Percentiles rank a stretch among this genome's conserved stretches.
Evolutionary conservation across 2,797 vertebrate genomes (phyloP).

Genomic region (Lepus townsendii): DNA sequence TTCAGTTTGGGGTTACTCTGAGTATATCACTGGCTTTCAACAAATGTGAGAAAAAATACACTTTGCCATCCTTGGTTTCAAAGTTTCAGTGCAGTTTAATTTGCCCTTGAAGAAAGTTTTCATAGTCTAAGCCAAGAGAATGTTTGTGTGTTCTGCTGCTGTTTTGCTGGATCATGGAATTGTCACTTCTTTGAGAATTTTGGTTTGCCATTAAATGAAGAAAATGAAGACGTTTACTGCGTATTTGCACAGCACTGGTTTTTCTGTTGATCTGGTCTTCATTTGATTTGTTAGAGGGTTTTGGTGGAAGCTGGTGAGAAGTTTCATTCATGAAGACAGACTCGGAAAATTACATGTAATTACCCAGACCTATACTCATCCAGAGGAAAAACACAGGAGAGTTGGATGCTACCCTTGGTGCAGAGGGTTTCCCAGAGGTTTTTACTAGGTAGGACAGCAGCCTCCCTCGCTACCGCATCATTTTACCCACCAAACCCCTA

Average conservation of each 20-base stretch:
- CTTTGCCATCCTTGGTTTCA: conserved; percentile 60
- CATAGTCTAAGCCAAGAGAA: conserved; percentile 51
- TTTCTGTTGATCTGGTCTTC: background rate
- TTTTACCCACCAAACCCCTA: conserved; percentile 59
- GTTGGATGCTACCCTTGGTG: background rate
- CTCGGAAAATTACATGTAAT: conserved; percentile 75
- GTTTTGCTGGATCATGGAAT: conserved; percentile 54
- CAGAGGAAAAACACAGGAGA: conserved; percentile 68
- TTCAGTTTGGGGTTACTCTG: conserved; percentile 67
- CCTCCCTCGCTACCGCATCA: background rate
- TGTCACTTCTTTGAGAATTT: conserved; percentile 22
- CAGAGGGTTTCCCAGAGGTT: conserved; percentile 63
- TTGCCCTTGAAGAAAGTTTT: conserved; percentile 58
- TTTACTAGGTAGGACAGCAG: conserved; percentile 36
- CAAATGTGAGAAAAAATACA: conserved; percentile 58
- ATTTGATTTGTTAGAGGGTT: conserved; percentile 69
- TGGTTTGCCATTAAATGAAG: conserved; percentile 62
- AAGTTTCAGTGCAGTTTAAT: conserved; percentile 66
- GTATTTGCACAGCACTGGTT: conserved; percentile 11
- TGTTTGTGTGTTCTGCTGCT: conserved; percentile 39
- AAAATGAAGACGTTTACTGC: conserved; percentile 42
- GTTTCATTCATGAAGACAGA: conserved; percentile 77
- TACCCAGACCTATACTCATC: conserved; percentile 74
- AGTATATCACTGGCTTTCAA: conserved; percentile 60
- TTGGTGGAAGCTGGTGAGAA: conserved; percentile 68